Evolutionary conservation across 2,888 invertebrate genomes (phyloP), one percentile per base, ranked within the genome.

Genomic region (Agrilus biguttatus): DNA sequence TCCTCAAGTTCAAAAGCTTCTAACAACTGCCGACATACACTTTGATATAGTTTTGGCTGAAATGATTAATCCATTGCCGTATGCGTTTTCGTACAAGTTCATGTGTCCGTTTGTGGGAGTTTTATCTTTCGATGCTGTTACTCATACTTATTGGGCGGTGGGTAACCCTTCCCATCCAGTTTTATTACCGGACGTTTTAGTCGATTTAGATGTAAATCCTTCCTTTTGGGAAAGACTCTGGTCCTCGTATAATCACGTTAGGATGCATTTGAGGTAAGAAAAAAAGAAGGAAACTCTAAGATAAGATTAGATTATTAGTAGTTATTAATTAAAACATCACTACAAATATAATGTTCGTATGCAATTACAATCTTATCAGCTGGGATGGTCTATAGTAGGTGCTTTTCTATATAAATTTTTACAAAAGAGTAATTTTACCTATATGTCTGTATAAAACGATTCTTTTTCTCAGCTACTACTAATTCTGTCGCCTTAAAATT

Each of bases 201-300:
- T 60, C 19, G 50, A 33, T 51, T 44, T 19, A 42, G 63, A 44
- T 59, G 64, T 36, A 63, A 69, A 45, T 2, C 50, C 71, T 45
- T 69, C 60, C n/a, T 55, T 66, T 33, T 68, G 67, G 33, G 62
- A 67, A 47, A 48, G 61, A 39, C 40, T 58, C 2, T 51, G 50
- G 41, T 58, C 55, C 40, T 52, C 53, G 4, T 41, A 54, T 3
- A 59, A 10, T 10, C 28, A 28, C 2, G 3, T 28, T 5, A 8
- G 28, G 8, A 28, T 28, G 10, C 1, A 2, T 10, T 7, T 21
- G 5, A 21, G 21, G 21, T 21, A 21, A 5, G 21, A 7, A 5
- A 7, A 21, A 21, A 21, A 21, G 7, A 17, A 17, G 4, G 2
- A 4, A 17, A 17, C 4, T 17, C 17, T 2, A 17, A 17, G 2